Conservation (phyloP, 2,797 vertebrate species). For the Danio jaintianensis region DNA sequence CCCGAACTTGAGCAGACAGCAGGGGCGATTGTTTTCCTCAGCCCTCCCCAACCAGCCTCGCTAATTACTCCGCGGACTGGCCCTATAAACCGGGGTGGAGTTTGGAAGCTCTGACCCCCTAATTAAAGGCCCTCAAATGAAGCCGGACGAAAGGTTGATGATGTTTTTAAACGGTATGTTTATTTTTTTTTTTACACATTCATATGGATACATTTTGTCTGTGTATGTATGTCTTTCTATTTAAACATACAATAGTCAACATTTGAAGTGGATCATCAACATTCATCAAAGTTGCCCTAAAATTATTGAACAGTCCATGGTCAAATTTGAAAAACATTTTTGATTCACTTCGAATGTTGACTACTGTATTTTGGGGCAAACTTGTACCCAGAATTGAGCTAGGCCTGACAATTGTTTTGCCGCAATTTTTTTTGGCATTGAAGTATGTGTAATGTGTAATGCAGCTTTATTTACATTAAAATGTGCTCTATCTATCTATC, state of each 20-base stretch:
- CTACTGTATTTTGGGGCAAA: background rate
- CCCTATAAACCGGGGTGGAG: background rate
- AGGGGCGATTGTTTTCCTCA: constrained; percentile 48
- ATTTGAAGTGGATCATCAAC: too few relatives aligned
- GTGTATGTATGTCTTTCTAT: background rate
- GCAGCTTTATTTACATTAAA: too few relatives aligned
- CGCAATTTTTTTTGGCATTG: background rate
- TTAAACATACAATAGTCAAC: background rate
- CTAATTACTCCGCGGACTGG: constrained; percentile 19
- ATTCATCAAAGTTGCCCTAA: too few relatives aligned
- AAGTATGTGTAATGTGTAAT: background rate
- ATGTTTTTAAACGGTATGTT: background rate
- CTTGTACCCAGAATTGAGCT: background rate
- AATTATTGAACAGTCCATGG: too few relatives aligned
- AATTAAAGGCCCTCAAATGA: constrained; percentile 6
- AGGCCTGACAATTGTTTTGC: background rate
- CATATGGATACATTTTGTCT: background rate
- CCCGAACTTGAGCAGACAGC: constrained; percentile 63
- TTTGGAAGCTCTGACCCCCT: background rate
- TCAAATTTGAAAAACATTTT: too few relatives aligned
- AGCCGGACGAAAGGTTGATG: background rate
- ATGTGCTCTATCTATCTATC: too few relatives aligned
- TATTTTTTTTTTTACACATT: background rate
- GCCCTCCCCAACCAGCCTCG: background rate
- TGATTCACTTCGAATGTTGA: too few relatives aligned